phyloP scores from a whole-genome alignment of 1,140 invertebrate genomes.

The Lordiphosa collinella region DNA sequence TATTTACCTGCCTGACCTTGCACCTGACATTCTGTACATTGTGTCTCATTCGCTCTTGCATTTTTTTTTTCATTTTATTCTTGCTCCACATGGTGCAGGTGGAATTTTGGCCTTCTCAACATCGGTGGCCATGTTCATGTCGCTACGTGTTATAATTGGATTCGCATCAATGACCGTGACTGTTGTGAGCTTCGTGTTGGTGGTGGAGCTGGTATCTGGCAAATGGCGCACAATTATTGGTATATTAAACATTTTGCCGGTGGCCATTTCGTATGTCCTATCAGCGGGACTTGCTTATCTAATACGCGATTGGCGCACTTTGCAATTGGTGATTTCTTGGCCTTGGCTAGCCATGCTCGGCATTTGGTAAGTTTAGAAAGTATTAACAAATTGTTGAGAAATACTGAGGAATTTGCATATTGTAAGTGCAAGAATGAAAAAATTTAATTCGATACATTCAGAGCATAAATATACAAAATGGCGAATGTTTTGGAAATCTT shows the following conservation, averaged over 20 bases:
- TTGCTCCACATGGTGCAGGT: conserved; percentile 82
- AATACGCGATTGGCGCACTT: conserved; percentile 85
- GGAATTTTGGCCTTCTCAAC: conserved; percentile 83
- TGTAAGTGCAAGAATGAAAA: too few relatives aligned
- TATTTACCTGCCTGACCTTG: conserved; percentile 70
- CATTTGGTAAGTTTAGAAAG: conserved; percentile 81
- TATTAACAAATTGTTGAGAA: background rate
- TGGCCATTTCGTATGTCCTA: conserved; percentile 86
- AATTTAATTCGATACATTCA: too few relatives aligned
- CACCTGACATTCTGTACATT: conserved; percentile 57
- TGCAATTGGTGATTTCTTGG: conserved; percentile 86
- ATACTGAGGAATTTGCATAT: too few relatives aligned
- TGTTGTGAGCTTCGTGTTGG: conserved; percentile 87
- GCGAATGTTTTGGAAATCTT: too few relatives aligned
- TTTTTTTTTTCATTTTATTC: conserved; percentile 1
- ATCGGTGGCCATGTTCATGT: conserved; percentile 84
- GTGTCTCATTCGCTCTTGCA: background rate
- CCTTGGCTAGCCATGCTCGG: conserved; percentile 84
- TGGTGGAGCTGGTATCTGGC: conserved; percentile 86
- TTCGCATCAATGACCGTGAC: conserved; percentile 85
- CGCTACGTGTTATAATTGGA: conserved; percentile 84
- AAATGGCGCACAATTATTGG: conserved; percentile 87
- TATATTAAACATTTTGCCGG: conserved; percentile 86
- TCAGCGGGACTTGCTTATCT: conserved; percentile 84
- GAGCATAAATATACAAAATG: too few relatives aligned